phyloP scores from a whole-genome alignment of 2,888 invertebrate species.

The Meliscaeva auricollis region DNA sequence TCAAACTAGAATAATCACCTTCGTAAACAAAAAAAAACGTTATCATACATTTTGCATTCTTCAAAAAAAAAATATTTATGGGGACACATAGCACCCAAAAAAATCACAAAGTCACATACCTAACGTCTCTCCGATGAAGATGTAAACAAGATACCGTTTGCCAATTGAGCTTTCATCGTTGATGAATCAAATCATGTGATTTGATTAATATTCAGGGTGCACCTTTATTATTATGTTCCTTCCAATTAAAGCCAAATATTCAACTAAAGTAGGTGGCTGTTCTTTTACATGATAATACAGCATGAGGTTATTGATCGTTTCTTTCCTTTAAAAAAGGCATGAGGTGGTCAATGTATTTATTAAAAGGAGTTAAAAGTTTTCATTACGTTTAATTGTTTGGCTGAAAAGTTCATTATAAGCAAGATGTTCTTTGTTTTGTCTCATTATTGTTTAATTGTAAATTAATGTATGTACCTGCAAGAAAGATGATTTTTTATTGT shows the following conservation, averaged over 20 bases:
- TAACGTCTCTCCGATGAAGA: not conserved
- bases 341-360: constrained; percentile 35
- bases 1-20: constrained; percentile 25
- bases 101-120: constrained; percentile 1
- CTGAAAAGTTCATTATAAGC: no score
- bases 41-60: constrained; percentile 36
- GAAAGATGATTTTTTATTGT: no score
- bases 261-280: not conserved
- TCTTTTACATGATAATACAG: constrained; percentile 22
- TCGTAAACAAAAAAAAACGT: not conserved
- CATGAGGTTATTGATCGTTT: constrained; percentile 6
- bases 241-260: constrained; percentile 37
- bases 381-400: no score
- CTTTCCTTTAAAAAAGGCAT: not conserved
- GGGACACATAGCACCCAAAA: constrained; percentile 35
- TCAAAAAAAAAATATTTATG: constrained; percentile 35
- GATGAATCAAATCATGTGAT: constrained; percentile 33
- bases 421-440: no score
- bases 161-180: constrained; percentile 46
- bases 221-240: not conserved
- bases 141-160: constrained; percentile 50
- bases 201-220: constrained; percentile 55
- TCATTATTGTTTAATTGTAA: no score
- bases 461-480: no score
- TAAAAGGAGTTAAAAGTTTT: not conserved